phyloP scores from a whole-genome alignment of 2,113 vertebrate genomes.

The Hippoglossus stenolepis region DNA sequence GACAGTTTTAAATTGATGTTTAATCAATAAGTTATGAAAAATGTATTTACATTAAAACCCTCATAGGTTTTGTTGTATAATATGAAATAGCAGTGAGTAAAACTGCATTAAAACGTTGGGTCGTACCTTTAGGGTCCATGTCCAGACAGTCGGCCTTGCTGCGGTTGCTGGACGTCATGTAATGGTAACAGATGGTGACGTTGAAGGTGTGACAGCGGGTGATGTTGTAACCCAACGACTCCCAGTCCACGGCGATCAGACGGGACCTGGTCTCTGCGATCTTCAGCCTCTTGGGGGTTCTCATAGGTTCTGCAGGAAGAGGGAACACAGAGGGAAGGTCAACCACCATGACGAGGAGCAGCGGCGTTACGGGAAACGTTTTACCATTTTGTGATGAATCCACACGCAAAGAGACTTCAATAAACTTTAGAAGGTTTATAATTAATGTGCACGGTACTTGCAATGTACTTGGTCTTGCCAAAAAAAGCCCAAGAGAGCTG shows the following conservation, averaged over 20 bases:
- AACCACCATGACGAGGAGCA: not conserved
- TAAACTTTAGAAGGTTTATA: not conserved
- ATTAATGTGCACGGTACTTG: not conserved
- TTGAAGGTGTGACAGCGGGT: conserved; percentile 99
- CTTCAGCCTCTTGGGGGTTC: conserved; percentile 96
- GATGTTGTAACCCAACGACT: conserved; percentile 98
- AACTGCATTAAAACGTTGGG: too few species aligned
- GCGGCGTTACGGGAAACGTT: too few species aligned
- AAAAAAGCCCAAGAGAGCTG: not conserved
- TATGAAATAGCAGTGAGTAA: too few species aligned
- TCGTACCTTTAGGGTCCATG: conserved; percentile 93
- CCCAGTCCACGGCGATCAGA: conserved; percentile 97
- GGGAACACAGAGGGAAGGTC: not conserved
- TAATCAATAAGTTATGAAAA: too few species aligned
- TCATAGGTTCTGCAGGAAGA: conserved; percentile 91
- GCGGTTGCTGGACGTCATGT: conserved; percentile 89
- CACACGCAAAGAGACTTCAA: not conserved
- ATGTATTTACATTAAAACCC: too few species aligned
- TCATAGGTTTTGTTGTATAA: too few species aligned
- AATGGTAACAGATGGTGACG: conserved; percentile 98
- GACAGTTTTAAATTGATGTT: too few species aligned
- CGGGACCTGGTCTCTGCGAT: conserved; percentile 95
- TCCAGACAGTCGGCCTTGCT: conserved; percentile 96
- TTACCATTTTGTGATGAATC: not conserved
- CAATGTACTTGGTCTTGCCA: not conserved